Evolutionary conservation across 2,888 invertebrate species (phyloP), one percentile per base, ranked within the genome.

Genomic region (Minunthozetes semirufus): DNA sequence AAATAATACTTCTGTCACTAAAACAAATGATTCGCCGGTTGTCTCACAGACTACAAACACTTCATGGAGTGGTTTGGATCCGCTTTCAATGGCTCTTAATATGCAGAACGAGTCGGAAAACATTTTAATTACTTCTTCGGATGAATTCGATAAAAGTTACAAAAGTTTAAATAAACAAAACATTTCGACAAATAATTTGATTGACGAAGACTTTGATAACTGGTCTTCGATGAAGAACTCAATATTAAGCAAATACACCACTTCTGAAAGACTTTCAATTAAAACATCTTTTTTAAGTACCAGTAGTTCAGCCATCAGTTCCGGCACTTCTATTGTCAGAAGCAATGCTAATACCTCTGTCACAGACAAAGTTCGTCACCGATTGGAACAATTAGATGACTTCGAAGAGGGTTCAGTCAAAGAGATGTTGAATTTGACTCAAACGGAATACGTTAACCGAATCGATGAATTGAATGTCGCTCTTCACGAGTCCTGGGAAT

Each of bases 401-500:
- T 92, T 95, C 84, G 96, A 97, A 82, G 94, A 95, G 83, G 89
- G 90, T 9, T 89, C 90, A 19, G 46, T 74, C 42, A 88, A 91
- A 80, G 93, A 92, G 84, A 90, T 92, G 84, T 87, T 92, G 81
- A 92, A 95, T 80, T 85, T 98, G 77, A 91, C 92, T 2, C 97
- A 97, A 83, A 91, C 93, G 82, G 95, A 96, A 82, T 98, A 94
- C 85, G 89, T 92, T 9, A 87, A 88, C 63, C 88, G 92, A 80
- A 92, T 98, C 77, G 92, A 93, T 80, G 90, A 94, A 83, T 86
- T 97, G n/a, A 93, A 92, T 84, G 89, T 89, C 81, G 94, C 95
- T 83, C 87, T 99, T 38, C 89, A 91, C 61, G 88, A 87, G 83
- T 94, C 96, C 9, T 99, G 98, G 98, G 88, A 92, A 80, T 88